These are phyloP conservation scores for Platerodrilus igneus DNA, from an alignment of 2,888 invertebrate species.

Conservation along the genomic window DNA sequence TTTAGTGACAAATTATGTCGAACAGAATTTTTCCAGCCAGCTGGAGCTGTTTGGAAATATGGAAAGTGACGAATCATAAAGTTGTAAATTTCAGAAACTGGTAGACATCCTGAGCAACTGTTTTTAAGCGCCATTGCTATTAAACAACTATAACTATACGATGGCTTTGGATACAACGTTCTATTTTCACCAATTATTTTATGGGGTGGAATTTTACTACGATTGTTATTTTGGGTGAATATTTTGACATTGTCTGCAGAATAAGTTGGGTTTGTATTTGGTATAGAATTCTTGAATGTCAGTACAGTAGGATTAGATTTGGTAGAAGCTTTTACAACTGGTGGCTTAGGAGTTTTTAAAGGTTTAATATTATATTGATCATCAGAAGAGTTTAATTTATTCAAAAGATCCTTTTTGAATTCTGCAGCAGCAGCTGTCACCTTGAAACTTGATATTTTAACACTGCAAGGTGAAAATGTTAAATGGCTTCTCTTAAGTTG, in stretches of 20 bases:
- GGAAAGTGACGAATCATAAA: constrained; percentile 99
- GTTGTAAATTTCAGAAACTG: constrained; percentile 97
- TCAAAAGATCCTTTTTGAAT: constrained; percentile 64
- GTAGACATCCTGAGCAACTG: constrained; percentile 87
- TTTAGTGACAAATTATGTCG: constrained; percentile 95
- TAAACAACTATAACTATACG: constrained; percentile 95
- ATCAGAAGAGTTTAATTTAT: constrained; percentile 49
- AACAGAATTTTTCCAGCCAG: constrained; percentile 98
- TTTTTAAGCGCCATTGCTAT: constrained; percentile 98
- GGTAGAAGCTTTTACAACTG: constrained; percentile 38
- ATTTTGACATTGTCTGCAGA: constrained; percentile 26
- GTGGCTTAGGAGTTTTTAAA: constrained; percentile 39
- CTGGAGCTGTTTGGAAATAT: constrained; percentile 96
- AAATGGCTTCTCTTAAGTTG: constrained; percentile 65
- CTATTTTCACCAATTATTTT: constrained; percentile 48
- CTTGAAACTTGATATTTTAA: constrained; percentile 59
- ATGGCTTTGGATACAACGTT: constrained; percentile 86
- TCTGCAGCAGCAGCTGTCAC: constrained; percentile 49
- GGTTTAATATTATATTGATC: constrained; percentile 39
- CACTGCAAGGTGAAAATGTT: constrained; percentile 66
- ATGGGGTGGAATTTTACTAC: constrained; percentile 28
- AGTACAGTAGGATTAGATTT: constrained; percentile 32
- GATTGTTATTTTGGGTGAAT: constrained; percentile 20
- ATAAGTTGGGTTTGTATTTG: constrained; percentile 36
- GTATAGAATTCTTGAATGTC: constrained; percentile 39